Conservation (phyloP, 1,140 invertebrate species). For the Ostrea denselamellosa region DNA sequence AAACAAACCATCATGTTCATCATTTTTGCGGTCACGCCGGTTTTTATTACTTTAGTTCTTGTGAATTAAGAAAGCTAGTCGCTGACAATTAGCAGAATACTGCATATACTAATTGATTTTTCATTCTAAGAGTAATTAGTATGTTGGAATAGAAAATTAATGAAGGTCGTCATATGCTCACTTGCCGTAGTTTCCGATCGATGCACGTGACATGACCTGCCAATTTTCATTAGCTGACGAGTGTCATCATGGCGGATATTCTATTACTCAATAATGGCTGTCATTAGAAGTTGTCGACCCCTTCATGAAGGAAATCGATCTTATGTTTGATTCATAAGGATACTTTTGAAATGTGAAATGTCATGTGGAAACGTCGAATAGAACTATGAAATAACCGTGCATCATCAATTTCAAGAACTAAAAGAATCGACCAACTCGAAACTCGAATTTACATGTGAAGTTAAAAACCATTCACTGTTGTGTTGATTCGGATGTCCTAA, state of each 20-base stretch:
- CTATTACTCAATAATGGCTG: slow-evolving; percentile 8
- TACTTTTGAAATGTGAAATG: too few relatives aligned
- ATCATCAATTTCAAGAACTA: too few relatives aligned
- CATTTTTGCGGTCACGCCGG: neutral
- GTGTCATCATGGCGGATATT: slow-evolving; percentile 24
- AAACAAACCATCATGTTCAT: too few relatives aligned
- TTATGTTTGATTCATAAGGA: neutral
- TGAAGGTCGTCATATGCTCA: neutral
- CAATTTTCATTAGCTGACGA: slow-evolving; percentile 28
- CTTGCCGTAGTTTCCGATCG: slow-evolving; percentile 15
- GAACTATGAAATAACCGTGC: too few relatives aligned
- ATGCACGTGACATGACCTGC: slow-evolving; percentile 33
- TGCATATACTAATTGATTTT: neutral
- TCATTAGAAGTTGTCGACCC: slow-evolving; percentile 20
- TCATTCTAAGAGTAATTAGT: neutral
- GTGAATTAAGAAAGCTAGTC: neutral
- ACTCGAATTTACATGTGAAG: too few relatives aligned
- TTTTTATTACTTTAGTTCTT: too few relatives aligned
- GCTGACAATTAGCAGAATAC: neutral
- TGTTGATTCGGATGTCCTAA: too few relatives aligned
- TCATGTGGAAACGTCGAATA: too few relatives aligned
- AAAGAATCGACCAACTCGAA: too few relatives aligned
- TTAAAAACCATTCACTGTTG: too few relatives aligned
- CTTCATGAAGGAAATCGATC: neutral
- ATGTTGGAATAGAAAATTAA: neutral